A percentile compares a stretch with the other conserved stretches of the same genome.
These are phyloP conservation scores for Setipinna tenuifilis DNA, from an alignment of 2,797 vertebrate species.

Conservation along the genomic window DNA sequence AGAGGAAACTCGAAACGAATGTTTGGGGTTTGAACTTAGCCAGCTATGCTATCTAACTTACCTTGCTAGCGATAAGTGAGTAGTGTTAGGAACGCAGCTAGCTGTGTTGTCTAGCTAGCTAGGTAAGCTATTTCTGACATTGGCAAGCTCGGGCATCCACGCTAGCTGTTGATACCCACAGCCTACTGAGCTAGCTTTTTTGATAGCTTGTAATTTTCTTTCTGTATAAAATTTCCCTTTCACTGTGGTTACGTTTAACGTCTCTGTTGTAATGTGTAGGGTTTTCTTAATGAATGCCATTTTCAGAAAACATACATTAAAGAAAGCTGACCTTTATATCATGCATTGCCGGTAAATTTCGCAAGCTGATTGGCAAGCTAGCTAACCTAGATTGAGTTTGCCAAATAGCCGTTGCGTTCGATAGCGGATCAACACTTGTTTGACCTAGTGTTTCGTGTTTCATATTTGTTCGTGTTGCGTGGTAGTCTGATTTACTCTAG, in stretches of 20 bases:
- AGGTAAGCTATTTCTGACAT: not conserved
- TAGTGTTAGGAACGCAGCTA: conserved; percentile 1
- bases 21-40: conserved; percentile 38
- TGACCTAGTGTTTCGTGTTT: no score
- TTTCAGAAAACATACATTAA: not conserved
- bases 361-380: conserved; percentile 27
- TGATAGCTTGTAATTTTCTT: not conserved
- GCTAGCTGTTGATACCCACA: conserved; percentile 5
- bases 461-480: not conserved
- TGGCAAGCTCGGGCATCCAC: not conserved
- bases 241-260: not conserved
- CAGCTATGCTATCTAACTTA: conserved; percentile 39
- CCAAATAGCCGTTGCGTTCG: conserved; percentile 44
- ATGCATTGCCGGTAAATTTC: conserved; percentile 5
- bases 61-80: conserved; percentile 20
- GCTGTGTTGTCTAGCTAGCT: conserved; percentile 49
- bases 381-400: conserved; percentile 48
- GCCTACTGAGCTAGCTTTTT: not conserved
- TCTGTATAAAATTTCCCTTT: not conserved
- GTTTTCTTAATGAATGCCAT: not conserved
- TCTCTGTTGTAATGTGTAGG: not conserved
- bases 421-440: conserved; percentile 41
- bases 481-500: not conserved
- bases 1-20: not conserved
- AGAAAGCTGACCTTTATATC: not conserved